Base-by-base conservation (phyloP, 2,113 vertebrate genomes). In the Epinephelus lanceolatus region DNA sequence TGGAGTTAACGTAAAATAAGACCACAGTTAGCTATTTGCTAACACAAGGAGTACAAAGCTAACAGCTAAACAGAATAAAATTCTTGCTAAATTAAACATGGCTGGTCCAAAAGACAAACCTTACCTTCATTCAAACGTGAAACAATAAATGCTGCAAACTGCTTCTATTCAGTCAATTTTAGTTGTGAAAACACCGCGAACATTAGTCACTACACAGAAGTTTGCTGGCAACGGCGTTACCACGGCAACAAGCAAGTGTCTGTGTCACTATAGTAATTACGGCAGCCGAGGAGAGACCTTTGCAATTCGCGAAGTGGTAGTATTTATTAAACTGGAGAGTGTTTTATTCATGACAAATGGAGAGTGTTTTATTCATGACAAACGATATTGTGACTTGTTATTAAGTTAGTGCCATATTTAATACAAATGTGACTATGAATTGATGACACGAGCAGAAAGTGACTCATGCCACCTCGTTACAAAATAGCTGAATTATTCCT, bases 211-310 rank as follows among this genome's bases (percentile, higher is more conserved):
- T 17, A 5, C 3, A 18, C 1, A 11, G 17, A 71, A 56, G 13
- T 80, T 73, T 57, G 27, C 61, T 2, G 2, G 14, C 5, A 1
- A 33, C 1, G 1, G 7, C 10, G 85, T 88, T 65, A 42, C 88
- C 69, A 59, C 71, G 59, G n/a, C 72, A 80, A 85, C 84, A 12
- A 23, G 2, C 1, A 49, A 8, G 4, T 17, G 77, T 79, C 79
- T 78, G 70, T 3, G 6, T 65, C 14, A 0, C 78, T 56, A 78
- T 80, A n/a, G 86, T 55, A 84, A 88, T n/a, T 76, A 94, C 78
- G 80, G 91, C 23, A 71, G 0, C 49, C 2, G 25, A 30, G 23
- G 59, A 86, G 78, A 91, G 81, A 88, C 89, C 86, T 18, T 27
- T 57, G 5, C 7, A 4, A 1, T 7, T 17, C 2, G 19, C 25